phyloP scores from a whole-genome alignment of 2,797 vertebrate genomes.

The Acipenser oxyrinchus region DNA sequence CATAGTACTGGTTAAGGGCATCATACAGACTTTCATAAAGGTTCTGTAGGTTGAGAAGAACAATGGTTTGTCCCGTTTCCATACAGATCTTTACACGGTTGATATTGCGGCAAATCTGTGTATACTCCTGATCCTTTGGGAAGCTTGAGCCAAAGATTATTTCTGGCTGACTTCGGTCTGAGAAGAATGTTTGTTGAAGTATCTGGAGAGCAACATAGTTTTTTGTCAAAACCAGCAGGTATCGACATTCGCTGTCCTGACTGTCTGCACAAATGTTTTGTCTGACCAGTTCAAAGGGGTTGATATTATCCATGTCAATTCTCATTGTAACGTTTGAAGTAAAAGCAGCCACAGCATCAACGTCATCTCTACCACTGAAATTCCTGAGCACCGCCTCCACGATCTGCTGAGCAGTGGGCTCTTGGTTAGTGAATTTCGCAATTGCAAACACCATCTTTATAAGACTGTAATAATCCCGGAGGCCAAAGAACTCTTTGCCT shows the following conservation, averaged over 20 bases:
- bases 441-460: slow-evolving; percentile 87
- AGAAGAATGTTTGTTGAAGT: slow-evolving; percentile 74
- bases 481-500: slow-evolving; percentile 86
- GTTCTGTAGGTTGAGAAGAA: slow-evolving; percentile 90
- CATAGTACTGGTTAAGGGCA: slow-evolving; percentile 95
- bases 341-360: slow-evolving; percentile 69
- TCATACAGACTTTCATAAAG: slow-evolving; percentile 97
- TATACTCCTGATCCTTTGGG: slow-evolving; percentile 90
- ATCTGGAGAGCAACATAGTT: slow-evolving; percentile 87
- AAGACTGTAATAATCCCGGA: slow-evolving; percentile 94
- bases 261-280: slow-evolving; percentile 67
- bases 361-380: slow-evolving; percentile 80
- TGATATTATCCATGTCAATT: slow-evolving; percentile 53
- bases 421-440: slow-evolving; percentile 49
- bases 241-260: slow-evolving; percentile 77
- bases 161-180: slow-evolving; percentile 68
- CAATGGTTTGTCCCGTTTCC: slow-evolving; percentile 83
- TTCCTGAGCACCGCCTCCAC: slow-evolving; percentile 78
- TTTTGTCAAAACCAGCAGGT: slow-evolving; percentile 83
- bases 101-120: slow-evolving; percentile 91
- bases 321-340: slow-evolving; percentile 35
- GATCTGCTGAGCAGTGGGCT: slow-evolving; percentile 55
- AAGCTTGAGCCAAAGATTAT: slow-evolving; percentile 96
- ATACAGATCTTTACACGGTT: slow-evolving; percentile 94
- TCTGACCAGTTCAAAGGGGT: slow-evolving; percentile 66